Percentiles rank a stretch among this genome's conserved stretches.
phyloP scores from a whole-genome alignment of 2,113 vertebrate species.

The Panthera tigris region DNA sequence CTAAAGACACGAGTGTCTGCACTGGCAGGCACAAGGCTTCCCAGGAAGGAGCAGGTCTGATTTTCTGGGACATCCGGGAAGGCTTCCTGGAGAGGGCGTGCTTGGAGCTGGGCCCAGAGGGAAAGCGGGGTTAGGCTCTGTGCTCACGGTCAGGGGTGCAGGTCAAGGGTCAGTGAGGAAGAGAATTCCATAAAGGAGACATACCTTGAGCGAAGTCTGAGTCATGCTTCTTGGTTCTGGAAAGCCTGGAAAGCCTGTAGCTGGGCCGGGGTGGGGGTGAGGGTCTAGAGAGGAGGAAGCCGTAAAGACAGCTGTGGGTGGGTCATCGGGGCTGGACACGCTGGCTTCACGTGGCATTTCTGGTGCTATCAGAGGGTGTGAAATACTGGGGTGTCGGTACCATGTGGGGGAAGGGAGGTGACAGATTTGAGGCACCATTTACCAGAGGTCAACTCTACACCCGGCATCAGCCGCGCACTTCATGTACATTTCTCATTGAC shows the following conservation, averaged over 20 bases:
- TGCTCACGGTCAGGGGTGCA: neutral
- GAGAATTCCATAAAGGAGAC: neutral
- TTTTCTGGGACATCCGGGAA: neutral
- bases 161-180: neutral
- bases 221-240: too few relatives aligned
- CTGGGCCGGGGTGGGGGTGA: neutral
- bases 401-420: neutral
- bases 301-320: neutral
- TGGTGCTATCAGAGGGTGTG: fast-evolving
- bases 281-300: neutral
- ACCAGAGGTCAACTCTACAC: fast-evolving
- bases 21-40: neutral
- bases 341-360: neutral
- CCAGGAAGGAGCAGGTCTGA: neutral
- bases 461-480: fast-evolving
- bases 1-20: neutral
- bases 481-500: neutral
- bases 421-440: neutral
- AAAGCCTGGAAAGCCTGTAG: too few relatives aligned
- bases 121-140: neutral
- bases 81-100: neutral
- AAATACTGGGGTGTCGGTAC: too few relatives aligned
- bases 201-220: neutral
- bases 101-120: neutral
- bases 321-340: neutral